Evolutionary conservation across 2,113 vertebrate species (phyloP).

Genomic region (Scomber colias): DNA sequence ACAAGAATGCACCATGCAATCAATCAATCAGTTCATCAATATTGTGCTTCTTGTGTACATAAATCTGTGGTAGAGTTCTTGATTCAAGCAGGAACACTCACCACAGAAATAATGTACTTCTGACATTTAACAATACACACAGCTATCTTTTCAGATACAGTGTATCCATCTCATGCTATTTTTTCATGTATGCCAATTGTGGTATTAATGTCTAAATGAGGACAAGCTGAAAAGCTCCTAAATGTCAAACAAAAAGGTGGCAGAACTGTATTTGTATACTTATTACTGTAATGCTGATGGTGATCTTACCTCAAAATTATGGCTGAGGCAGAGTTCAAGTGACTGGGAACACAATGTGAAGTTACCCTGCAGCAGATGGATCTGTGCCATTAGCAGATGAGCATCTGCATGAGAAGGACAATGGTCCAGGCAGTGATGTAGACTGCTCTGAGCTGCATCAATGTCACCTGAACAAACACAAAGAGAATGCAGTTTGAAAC

Average conservation of each 20-base stretch:
- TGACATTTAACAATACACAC: background rate
- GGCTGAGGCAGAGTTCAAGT: constrained; percentile 95
- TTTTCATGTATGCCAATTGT: background rate
- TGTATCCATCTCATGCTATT: background rate
- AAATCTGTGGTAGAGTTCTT: background rate
- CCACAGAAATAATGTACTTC: background rate
- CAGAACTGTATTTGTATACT: background rate
- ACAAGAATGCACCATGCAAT: background rate
- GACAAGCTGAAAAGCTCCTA: constrained; percentile 1
- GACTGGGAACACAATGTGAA: constrained; percentile 91
- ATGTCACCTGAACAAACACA: constrained; percentile 76
- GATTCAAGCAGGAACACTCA: constrained; percentile 2
- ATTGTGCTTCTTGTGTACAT: background rate
- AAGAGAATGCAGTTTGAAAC: background rate
- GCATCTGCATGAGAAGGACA: constrained; percentile 92
- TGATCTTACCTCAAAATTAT: constrained; percentile 93
- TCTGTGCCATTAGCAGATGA: constrained; percentile 96
- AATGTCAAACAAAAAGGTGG: background rate
- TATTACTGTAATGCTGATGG: constrained; percentile 3
- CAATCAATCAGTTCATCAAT: background rate
- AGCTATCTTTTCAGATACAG: background rate
- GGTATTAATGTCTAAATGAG: background rate
- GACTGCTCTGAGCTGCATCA: constrained; percentile 88
- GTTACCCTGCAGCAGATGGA: constrained; percentile 92
- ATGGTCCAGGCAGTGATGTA: constrained; percentile 91